A percentile compares a stretch with the other conserved stretches of the same genome.
Conservation (phyloP, 2,797 vertebrate species). For the Pogoniulus pusillus region DNA sequence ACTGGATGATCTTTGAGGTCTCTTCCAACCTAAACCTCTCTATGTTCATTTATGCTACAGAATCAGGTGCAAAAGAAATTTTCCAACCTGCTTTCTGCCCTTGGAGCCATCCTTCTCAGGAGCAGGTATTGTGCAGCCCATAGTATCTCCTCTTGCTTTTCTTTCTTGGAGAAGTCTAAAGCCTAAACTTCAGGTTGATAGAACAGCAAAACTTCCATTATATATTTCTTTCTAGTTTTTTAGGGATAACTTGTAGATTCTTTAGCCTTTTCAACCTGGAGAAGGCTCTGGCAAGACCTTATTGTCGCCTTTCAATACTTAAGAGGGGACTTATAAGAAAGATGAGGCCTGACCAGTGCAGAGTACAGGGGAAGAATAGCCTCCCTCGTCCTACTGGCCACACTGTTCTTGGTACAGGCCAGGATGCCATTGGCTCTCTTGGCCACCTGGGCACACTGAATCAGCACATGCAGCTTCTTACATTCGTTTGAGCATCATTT, state of each 20-base stretch:
- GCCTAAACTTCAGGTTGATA: not conserved
- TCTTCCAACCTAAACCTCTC: no score
- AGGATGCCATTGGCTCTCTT: no score
- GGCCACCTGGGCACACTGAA: no score
- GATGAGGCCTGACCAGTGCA: no score
- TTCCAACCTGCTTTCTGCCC: constrained; percentile 16
- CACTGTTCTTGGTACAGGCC: no score
- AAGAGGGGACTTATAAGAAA: not conserved
- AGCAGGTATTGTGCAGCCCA: not conserved
- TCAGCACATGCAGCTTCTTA: no score
- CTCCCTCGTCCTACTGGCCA: no score
- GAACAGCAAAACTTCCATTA: not conserved
- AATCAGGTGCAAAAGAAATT: not conserved
- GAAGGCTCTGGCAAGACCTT: not conserved
- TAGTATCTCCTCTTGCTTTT: not conserved
- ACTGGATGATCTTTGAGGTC: no score
- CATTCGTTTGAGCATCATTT: no score
- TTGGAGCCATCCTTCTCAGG: not conserved
- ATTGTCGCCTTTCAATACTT: not conserved
- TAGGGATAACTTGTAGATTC: not conserved
- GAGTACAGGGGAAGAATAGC: no score
- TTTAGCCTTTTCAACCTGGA: not conserved
- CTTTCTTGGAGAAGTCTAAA: not conserved
- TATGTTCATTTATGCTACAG: constrained; percentile 21
- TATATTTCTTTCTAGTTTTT: not conserved